Evolutionary conservation across 2,797 vertebrate species (phyloP).

Genomic region (Decapterus maruadsi): DNA sequence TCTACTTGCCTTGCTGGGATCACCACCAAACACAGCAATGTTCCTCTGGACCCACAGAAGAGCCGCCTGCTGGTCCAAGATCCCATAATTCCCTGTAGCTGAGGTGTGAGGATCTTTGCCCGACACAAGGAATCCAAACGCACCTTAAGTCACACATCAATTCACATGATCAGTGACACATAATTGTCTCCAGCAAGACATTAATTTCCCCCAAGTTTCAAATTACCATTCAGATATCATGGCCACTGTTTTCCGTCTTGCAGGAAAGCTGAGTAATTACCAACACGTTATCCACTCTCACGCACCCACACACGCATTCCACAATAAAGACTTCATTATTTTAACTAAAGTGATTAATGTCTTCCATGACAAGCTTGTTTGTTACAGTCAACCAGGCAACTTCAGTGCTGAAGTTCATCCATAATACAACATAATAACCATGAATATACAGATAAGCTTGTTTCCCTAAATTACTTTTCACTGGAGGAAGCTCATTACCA

Average conservation of each 20-base stretch:
- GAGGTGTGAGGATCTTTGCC: conserved; percentile 78
- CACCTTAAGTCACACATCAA: conserved; percentile 72
- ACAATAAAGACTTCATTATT: conserved; percentile 26
- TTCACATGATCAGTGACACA: conserved; percentile 57
- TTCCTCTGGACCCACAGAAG: conserved; percentile 85
- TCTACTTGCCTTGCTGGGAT: conserved; percentile 80
- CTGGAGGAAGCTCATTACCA: not conserved
- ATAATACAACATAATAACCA: not conserved
- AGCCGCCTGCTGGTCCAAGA: conserved; percentile 87
- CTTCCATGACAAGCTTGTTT: conserved; percentile 4
- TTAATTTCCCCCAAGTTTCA: conserved; percentile 50
- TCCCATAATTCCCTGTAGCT: conserved; percentile 84
- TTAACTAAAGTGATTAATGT: conserved; percentile 34
- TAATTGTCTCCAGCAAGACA: conserved; percentile 56
- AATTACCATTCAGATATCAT: conserved; percentile 36
- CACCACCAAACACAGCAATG: conserved; percentile 84
- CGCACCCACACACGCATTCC: not conserved
- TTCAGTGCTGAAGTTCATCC: not conserved
- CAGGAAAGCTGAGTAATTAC: conserved; percentile 35
- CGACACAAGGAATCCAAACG: conserved; percentile 87
- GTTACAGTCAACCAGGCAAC: not conserved
- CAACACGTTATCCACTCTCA: conserved; percentile 21
- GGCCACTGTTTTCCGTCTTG: conserved; percentile 22
- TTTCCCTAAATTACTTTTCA: not conserved
- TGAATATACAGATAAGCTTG: not conserved